Evolutionary conservation across 37 sponge, comb jelly and placozoan species (phyloP), one percentile per base, ranked within the genome.

Genomic region (Amphimedon queenslandica): DNA sequence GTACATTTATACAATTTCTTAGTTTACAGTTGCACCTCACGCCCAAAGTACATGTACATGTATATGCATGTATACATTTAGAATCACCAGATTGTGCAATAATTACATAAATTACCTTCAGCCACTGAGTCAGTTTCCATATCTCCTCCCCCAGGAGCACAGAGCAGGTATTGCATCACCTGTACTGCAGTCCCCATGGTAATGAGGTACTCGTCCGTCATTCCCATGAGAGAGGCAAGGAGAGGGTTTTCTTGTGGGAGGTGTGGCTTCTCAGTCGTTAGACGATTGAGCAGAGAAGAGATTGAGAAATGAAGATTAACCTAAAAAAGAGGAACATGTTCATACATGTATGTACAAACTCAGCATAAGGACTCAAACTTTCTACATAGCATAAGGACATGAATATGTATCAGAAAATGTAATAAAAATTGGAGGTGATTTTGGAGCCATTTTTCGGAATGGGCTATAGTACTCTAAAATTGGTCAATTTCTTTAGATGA

Each of bases 271-370:
- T 11, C 30, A 23, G 65, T 32, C 0, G 58, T 37, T 1, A 64
- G 57, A 42, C 42, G 25, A 34, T 57, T 64, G 34, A 75, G 40
- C n/a, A 84, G 43, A 5, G 82, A 30, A 11, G 41, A 20, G 23
- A 80, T 43, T 3, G 73, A 34, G 57, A 77, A 84, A 51, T 83
- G 85, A 37, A 84, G 80, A 57, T 80, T 76, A 32, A 83, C 73
- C 78, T 77, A 67, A 34, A 6, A 20, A 20, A 10, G 30, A 13
- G 21, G 55, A 23, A 40, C 21, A 24, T 2, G 55, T 13, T 20
- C 18, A 65, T 11, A 42, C 6, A 43, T 29, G 51, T 5, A 20
- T 10, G 55, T 4, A 35, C 3, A 38, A 3, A 40, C 2, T 24
- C 8, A 70, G 18, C 40, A 2, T n/a, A 28, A 40, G 71, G 2